Evolutionary conservation across 2,797 vertebrate genomes (phyloP), one percentile per base, ranked within the genome.

Genomic region (Cebuella pygmaea): DNA sequence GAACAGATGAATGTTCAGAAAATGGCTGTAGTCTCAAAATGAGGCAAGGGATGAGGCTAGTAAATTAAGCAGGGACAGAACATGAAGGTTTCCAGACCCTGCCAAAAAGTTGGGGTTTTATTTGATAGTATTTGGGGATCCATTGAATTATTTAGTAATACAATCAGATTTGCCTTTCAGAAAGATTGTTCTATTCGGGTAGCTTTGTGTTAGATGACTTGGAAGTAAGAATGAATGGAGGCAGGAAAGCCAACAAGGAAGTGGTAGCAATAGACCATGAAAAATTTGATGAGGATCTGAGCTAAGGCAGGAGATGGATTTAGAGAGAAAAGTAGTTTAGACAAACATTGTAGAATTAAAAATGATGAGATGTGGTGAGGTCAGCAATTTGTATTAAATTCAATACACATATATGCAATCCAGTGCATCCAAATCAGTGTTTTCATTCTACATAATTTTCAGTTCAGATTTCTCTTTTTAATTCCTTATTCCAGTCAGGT

Each of bases 301-400:
- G 26, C 72, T 84, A 94, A 89, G 44, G 67, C 8, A 90, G 44
- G 64, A 86, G 46, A n/a, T 80, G 61, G 30, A 83, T 83, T 93
- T 88, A 61, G 79, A 90, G 33, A 90, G 39, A 86, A 93, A 67
- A 78, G 36, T 72, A 14, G 30, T 61, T 87, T 95, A 41, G 24
- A 74, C 55, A 95, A 64, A 67, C 13, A 55, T 72, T 55, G 36
- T 19, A 79, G 44, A 94, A 88, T 94, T 97, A 57, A 91, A 95
- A 84, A 46, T 75, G n/a, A 59, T 92, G 14, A 30, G 20, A 27
- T 17, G 70, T 95, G 36, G 26, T 44, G 15, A 95, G n/a, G 52
- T 79, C 36, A 88, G 27, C 50, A 88, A 39, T 93, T 90, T 95
- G 20, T 61, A 48, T 46, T 82, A 46, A 50, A 87, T 20, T 64